Percentiles rank a stretch among this genome's conserved stretches.
Evolutionary conservation across 1,140 invertebrate genomes (phyloP).

Genomic region (Alviniconcha marisindica): DNA sequence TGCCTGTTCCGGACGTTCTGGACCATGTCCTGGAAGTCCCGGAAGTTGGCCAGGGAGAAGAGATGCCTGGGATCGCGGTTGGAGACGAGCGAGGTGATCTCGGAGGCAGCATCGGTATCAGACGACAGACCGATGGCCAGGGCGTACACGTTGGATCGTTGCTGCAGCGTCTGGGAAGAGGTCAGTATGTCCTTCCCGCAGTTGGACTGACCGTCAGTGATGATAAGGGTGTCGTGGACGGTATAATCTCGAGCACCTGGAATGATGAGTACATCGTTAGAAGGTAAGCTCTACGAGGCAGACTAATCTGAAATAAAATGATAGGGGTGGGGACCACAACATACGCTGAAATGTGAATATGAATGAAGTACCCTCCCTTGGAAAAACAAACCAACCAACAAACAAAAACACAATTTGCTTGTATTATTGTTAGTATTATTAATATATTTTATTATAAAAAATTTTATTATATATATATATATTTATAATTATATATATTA

Average conservation of each 20-base stretch:
- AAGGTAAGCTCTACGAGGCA: too few relatives aligned
- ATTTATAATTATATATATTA: too few relatives aligned
- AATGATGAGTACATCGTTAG: too few relatives aligned
- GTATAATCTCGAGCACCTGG: conserved; percentile 21
- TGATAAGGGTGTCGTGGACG: conserved; percentile 18
- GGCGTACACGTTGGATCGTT: conserved; percentile 22
- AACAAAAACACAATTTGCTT: too few relatives aligned
- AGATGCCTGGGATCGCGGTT: conserved; percentile 16
- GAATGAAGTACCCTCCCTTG: too few relatives aligned
- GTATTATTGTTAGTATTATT: too few relatives aligned
- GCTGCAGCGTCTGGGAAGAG: background rate
- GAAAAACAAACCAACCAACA: too few relatives aligned
- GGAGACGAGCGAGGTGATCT: conserved; percentile 26
- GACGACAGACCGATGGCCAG: conserved; percentile 21
- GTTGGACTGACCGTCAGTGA: conserved; percentile 35
- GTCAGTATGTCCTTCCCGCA: background rate
- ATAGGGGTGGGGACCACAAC: too few relatives aligned
- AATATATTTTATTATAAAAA: too few relatives aligned
- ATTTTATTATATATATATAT: too few relatives aligned
- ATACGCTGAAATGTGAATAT: too few relatives aligned
- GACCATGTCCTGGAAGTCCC: conserved; percentile 18
- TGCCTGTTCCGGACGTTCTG: background rate
- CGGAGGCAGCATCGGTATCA: background rate
- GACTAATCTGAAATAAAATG: too few relatives aligned
- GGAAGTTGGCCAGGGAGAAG: conserved; percentile 30